Evolutionary conservation across 2,113 vertebrate species (phyloP).

Genomic region (Halcyon senegalensis): DNA sequence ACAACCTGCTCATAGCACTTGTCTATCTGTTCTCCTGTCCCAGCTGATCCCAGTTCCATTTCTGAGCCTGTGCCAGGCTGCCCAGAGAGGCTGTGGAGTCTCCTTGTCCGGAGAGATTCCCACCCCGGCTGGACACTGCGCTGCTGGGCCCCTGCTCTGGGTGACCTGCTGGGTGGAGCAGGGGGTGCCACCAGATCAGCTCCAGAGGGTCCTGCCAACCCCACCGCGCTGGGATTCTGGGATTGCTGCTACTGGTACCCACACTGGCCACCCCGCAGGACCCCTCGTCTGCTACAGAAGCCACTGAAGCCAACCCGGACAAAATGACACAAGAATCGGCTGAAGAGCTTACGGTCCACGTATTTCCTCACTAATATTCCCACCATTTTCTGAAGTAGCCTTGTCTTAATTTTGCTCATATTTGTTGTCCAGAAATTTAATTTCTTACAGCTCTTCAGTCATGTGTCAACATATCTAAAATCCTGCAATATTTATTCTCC

Average conservation of each 20-base stretch:
- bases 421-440: constrained; percentile 29
- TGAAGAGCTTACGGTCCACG: background rate
- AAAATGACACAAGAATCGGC: background rate
- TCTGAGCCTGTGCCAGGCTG: too few relatives aligned
- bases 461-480: background rate
- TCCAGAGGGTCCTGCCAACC: too few relatives aligned
- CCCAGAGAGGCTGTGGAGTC: too few relatives aligned
- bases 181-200: too few relatives aligned
- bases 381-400: background rate
- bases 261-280: rapidly evolving
- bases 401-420: background rate
- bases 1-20: background rate
- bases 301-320: background rate
- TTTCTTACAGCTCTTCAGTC: background rate
- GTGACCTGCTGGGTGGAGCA: too few relatives aligned
- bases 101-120: too few relatives aligned
- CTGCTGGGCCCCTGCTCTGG: too few relatives aligned
- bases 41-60: background rate
- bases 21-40: background rate
- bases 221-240: too few relatives aligned
- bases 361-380: background rate
- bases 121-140: too few relatives aligned
- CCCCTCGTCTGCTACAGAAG: background rate
- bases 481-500: background rate
- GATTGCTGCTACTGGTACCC: too few relatives aligned